These are phyloP conservation scores for Pherbina coryleti DNA, from an alignment of 2,888 invertebrate genomes.

Conservation along the genomic window DNA sequence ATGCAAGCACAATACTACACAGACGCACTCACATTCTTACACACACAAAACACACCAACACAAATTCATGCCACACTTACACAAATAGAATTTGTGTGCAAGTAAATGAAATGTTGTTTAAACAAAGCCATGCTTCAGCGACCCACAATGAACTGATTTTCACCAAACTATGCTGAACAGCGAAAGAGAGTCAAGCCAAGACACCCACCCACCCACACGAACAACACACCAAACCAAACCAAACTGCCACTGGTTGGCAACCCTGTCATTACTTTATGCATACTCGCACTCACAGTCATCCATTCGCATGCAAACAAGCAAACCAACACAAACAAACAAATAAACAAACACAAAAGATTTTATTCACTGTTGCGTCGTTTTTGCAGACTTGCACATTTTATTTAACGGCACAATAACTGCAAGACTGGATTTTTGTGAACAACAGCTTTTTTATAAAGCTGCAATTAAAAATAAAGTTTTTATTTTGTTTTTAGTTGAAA, in stretches of 20 bases:
- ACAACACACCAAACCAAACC: too few relatives aligned
- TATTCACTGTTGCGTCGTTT: background rate
- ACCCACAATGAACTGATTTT: background rate
- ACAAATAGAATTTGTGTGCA: background rate
- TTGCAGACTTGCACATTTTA: background rate
- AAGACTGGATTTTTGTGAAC: background rate
- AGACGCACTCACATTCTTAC: background rate
- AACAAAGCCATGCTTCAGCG: slow-evolving; percentile 2
- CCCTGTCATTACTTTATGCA: too few relatives aligned
- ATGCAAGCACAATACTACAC: background rate
- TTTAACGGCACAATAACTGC: background rate
- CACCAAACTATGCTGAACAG: too few relatives aligned
- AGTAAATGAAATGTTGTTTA: slow-evolving; percentile 11
- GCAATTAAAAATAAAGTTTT: background rate
- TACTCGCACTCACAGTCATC: too few relatives aligned
- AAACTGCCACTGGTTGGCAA: too few relatives aligned
- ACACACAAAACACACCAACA: background rate
- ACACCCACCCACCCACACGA: too few relatives aligned
- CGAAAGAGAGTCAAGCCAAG: too few relatives aligned
- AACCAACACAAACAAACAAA: background rate
- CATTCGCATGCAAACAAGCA: background rate
- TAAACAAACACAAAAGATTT: background rate
- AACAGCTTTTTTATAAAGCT: background rate
- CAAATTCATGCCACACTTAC: background rate
- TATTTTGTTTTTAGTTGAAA: too few relatives aligned